A percentile compares a stretch with the other conserved stretches of the same genome.
Conservation (phyloP, 2,888 invertebrate species). For the Anarsia innoxiella region DNA sequence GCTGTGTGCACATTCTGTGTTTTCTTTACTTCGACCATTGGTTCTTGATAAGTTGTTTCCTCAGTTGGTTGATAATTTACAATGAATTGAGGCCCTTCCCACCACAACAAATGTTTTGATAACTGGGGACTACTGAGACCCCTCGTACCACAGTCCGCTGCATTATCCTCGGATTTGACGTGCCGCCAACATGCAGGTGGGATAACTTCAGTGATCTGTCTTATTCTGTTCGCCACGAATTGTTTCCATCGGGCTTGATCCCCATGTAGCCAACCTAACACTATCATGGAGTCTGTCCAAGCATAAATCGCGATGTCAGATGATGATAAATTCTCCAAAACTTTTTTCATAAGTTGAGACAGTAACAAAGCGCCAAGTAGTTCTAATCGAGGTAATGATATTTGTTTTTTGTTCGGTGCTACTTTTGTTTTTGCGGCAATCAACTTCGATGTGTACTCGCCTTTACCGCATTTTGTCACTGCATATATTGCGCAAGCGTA, state of each 20-base stretch:
- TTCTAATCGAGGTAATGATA: constrained; percentile 18
- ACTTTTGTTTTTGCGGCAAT: constrained; percentile 19
- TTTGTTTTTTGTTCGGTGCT: constrained; percentile 16
- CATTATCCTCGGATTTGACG: too few relatives aligned
- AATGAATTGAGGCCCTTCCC: too few relatives aligned
- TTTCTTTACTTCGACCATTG: too few relatives aligned
- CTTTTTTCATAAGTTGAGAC: constrained; percentile 13
- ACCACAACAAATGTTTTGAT: too few relatives aligned
- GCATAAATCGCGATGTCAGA: constrained; percentile 7
- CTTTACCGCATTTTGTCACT: background rate
- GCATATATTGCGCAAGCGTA: too few relatives aligned
- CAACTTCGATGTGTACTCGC: background rate
- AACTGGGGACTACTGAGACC: too few relatives aligned
- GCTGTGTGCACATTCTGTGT: too few relatives aligned
- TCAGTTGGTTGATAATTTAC: too few relatives aligned
- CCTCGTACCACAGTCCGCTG: too few relatives aligned
- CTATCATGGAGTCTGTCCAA: constrained; percentile 19
- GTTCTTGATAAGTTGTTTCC: too few relatives aligned
- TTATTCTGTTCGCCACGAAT: constrained; percentile 17
- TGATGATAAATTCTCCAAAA: background rate
- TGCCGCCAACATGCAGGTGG: too few relatives aligned
- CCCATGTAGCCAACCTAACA: constrained; percentile 16
- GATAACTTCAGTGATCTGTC: too few relatives aligned
- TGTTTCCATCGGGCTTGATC: constrained; percentile 10
- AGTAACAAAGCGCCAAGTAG: constrained; percentile 17